Evolutionary conservation across 2,888 invertebrate genomes (phyloP), one percentile per base, ranked within the genome.

Genomic region (Enchytraeus crypticus): DNA sequence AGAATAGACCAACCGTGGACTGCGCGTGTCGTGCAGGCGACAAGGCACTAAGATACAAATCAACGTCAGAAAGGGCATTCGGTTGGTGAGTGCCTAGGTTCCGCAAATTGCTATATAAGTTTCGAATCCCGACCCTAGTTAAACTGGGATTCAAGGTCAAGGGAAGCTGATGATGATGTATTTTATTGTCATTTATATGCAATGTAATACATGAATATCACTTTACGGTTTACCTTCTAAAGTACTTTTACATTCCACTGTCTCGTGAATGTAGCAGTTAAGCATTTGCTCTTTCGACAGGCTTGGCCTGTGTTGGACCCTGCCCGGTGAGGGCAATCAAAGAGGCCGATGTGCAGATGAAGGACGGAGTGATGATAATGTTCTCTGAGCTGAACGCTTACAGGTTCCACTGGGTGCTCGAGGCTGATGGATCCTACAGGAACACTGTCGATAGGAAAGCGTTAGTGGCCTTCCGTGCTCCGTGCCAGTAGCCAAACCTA

Each of bases 371-470:
- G 58, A 85, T 84, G 23, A 93, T 93, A 74, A 84, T 93, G 1
- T 93, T 87, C 74, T 88, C 93, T 2, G 92, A 93, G 82, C 92
- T 95, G 2, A 95, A 95, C 75, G 93, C 93, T 11, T 93, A 95
- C 76, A 89, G 89, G 80, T 85, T 92, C 5, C 86, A 87, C 72
- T 95, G 93, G 92, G 26, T 67, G 11, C 27, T 66, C 45, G 26
- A 60, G 27, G 43, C 57, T 2, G 67, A 71, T 56, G 72, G 71
- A 51, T 43, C 59, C n/a, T 63, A 59, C 60, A 60, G 58, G 34
- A 47, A 58, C 34, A 53, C 57, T n/a, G 58, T 57, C 32, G 55
- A 63, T 21, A 64, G 59, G 26, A 49, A 61, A 45, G 60, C 23
- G 67, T 67, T 26, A 32, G 51, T 33, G n/a, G n/a, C n/a, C n/a